A percentile compares a stretch with the other conserved stretches of the same genome.
Conservation (phyloP, 1,140 invertebrate genomes). For the Acromyrmex echinatior region DNA sequence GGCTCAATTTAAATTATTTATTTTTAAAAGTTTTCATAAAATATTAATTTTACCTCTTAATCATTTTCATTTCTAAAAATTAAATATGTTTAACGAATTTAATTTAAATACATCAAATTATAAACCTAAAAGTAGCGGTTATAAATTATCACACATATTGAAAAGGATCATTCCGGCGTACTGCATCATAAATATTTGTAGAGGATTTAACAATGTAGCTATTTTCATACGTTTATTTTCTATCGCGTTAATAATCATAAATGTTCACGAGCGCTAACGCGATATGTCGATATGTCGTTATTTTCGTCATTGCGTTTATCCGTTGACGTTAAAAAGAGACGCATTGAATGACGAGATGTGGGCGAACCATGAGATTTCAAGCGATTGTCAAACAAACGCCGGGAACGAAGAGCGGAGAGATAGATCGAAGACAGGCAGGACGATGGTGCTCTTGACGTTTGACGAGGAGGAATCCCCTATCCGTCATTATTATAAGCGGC, state of each 20-base stretch:
- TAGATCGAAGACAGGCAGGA: conserved; percentile 62
- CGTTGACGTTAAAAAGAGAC: conserved; percentile 44
- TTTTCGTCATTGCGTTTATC: conserved; percentile 37
- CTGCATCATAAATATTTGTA: conserved; percentile 42
- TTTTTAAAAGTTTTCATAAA: not conserved
- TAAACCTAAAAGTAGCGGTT: conserved; percentile 3
- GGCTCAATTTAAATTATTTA: not conserved
- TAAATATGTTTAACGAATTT: conserved; percentile 9
- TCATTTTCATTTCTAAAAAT: not conserved
- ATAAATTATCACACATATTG: not conserved
- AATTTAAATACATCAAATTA: conserved; percentile 15
- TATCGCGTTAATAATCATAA: conserved; percentile 32
- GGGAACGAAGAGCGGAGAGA: conserved; percentile 46
- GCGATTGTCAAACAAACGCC: conserved; percentile 57
- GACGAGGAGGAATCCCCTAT: conserved; percentile 55
- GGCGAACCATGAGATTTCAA: conserved; percentile 38
- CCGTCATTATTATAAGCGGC: conserved; percentile 67
- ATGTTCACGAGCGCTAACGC: conserved; percentile 8
- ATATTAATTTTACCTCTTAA: conserved; percentile 6
- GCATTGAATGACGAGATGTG: conserved; percentile 21
- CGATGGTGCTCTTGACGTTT: conserved; percentile 64
- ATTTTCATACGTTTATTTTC: conserved; percentile 37
- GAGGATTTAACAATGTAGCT: conserved; percentile 19
- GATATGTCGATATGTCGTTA: conserved; percentile 19
- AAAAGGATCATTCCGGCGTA: not conserved